Evolutionary conservation across 1,140 invertebrate species (phyloP).

Genomic region (Oedothorax gibbosus): DNA sequence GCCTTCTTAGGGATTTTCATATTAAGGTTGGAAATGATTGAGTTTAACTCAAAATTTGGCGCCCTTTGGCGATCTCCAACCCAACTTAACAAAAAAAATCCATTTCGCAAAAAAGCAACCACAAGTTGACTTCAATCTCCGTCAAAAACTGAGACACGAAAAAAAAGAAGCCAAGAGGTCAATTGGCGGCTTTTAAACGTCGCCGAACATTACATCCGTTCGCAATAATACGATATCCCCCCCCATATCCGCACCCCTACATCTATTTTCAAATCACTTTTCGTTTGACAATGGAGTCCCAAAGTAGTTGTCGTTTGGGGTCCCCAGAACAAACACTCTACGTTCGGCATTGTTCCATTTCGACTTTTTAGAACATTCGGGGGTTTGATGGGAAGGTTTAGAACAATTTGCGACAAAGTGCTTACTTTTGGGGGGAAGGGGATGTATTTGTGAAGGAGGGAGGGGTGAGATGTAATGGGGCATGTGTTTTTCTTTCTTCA

Average conservation of each 20-base stretch:
- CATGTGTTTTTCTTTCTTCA: constrained; percentile 25
- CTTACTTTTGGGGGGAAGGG: constrained; percentile 9
- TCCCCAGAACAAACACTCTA: constrained; percentile 46
- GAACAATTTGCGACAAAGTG: constrained; percentile 54
- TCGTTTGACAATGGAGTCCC: constrained; percentile 43
- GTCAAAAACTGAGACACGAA: not conserved
- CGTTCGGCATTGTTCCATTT: constrained; percentile 33
- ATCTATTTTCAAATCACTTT: not conserved
- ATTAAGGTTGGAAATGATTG: not conserved
- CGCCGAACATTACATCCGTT: not conserved
- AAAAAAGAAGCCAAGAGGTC: constrained; percentile 37
- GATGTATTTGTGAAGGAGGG: constrained; percentile 2
- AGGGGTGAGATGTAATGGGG: constrained; percentile 14
- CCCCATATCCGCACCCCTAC: no score
- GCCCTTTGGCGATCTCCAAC: not conserved
- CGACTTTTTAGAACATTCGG: not conserved
- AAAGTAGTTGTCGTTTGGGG: constrained; percentile 53
- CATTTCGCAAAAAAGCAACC: constrained; percentile 10
- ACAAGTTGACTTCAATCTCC: not conserved
- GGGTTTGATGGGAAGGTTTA: not conserved
- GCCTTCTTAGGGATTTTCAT: not conserved
- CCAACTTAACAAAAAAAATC: not conserved
- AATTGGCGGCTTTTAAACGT: constrained; percentile 52
- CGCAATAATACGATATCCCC: no score
- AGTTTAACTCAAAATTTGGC: not conserved